Base-by-base conservation (phyloP, 1,140 invertebrate species). In the Papilio dardanus region DNA sequence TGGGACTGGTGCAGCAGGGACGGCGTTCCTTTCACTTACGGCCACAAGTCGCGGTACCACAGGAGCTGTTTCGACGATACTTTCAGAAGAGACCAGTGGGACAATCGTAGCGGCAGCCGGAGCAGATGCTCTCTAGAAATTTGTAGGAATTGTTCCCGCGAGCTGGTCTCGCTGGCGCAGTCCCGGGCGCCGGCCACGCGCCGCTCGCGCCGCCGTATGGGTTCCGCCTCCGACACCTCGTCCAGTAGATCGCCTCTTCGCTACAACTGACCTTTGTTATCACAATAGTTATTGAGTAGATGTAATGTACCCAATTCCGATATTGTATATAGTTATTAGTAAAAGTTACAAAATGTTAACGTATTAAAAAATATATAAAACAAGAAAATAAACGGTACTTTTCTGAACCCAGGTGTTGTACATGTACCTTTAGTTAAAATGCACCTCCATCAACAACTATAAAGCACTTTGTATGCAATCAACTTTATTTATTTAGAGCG, bases 1-100 rank as follows among this genome's bases (percentile, higher is more conserved):
- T 58, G 54, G 54, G 21, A 58, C 21, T 58, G 54, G 54, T 58
- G 54, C 54, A 58, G 0, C 21, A 58, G 54, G 24, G 54, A 58
- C 3, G 54, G 21, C 54, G 24, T 58, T 58, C 54, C 54, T 58
- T 58, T 58, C 54, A 28, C 21, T 10, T 28, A 28, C 24, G 24
- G 21, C 24, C 54, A 62, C 54, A 62, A 62, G 24, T 62, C 54
- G 10, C 21, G 54, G 10, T 62, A 62, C 24, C 54, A 62, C 24
- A 62, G 54, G 3, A 62, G 24, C 24, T 62, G 54, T 62, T 24
- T 62, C 3, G 54, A 62, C 24, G 54, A 62, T 12, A 62, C 21
- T 5, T 62, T 30, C 54, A 62, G 30, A 28, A 28, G 24, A 24
- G 28, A 30, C 54, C 2, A 12, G 24, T 28, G 12, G 12, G 24